Percentiles rank a stretch among this genome's conserved stretches.
Evolutionary conservation across 2,113 vertebrate species (phyloP).

Genomic region (Antennarius striatus): DNA sequence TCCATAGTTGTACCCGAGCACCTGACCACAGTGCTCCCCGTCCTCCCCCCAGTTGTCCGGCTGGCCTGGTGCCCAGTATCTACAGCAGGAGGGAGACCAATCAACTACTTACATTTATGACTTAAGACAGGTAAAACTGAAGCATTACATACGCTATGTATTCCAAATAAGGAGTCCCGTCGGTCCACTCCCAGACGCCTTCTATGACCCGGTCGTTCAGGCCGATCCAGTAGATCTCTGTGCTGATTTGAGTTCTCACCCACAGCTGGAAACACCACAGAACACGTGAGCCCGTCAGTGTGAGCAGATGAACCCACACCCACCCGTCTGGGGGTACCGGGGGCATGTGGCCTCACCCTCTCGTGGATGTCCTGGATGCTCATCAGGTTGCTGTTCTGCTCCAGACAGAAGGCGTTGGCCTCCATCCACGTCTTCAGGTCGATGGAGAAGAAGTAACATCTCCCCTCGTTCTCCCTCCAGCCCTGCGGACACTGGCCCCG

Average conservation of each 20-base stretch:
- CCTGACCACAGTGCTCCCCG: conserved; percentile 64
- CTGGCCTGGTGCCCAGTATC: conserved; percentile 73
- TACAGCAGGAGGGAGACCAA: conserved; percentile 22
- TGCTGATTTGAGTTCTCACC: conserved; percentile 74
- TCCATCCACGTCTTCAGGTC: conserved; percentile 70
- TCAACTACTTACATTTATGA: not conserved
- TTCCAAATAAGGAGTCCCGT: conserved; percentile 65
- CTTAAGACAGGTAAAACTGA: not conserved
- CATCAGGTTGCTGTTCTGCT: conserved; percentile 69
- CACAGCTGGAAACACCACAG: conserved; percentile 62
- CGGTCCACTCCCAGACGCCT: conserved; percentile 76
- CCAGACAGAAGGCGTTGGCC: conserved; percentile 62
- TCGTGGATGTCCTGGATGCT: conserved; percentile 76
- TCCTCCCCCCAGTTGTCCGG: conserved; percentile 73
- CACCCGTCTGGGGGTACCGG: no score
- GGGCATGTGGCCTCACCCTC: conserved; percentile 62
- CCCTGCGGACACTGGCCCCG: conserved; percentile 67
- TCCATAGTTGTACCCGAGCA: conserved; percentile 48
- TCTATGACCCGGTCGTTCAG: conserved; percentile 73
- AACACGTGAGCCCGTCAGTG: not conserved
- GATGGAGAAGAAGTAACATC: conserved; percentile 78
- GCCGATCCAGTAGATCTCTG: conserved; percentile 76
- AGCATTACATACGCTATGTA: conserved; percentile 68
- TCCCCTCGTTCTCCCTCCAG: conserved; percentile 74
- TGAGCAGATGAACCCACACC: not conserved